Conservation (phyloP, 1,140 invertebrate genomes). For the Palaemon carinicauda region DNA sequence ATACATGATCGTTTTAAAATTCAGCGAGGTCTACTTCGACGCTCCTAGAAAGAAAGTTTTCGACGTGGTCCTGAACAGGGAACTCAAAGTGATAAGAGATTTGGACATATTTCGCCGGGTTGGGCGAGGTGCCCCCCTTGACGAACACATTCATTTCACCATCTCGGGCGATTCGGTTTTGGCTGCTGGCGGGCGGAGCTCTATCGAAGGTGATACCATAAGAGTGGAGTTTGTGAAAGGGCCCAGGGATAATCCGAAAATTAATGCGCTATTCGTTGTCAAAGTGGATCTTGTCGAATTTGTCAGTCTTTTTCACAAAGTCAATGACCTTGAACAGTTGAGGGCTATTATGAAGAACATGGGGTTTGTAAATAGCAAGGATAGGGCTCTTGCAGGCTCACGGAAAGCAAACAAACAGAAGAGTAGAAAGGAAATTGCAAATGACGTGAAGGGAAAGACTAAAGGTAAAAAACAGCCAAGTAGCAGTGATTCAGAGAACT, state of each 20-base stretch:
- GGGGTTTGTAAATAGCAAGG: neutral
- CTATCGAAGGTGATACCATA: slow-evolving; percentile 84
- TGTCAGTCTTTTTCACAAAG: slow-evolving; percentile 66
- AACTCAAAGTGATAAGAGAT: slow-evolving; percentile 89
- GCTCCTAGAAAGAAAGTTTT: slow-evolving; percentile 92
- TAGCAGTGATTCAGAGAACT: slow-evolving; percentile 84
- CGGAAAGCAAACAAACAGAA: too few relatives aligned
- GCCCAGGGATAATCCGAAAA: slow-evolving; percentile 94
- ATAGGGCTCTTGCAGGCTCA: too few relatives aligned
- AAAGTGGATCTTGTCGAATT: slow-evolving; percentile 80
- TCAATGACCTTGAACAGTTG: slow-evolving; percentile 61
- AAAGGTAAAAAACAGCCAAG: slow-evolving; percentile 71
- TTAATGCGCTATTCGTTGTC: slow-evolving; percentile 93
- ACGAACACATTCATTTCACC: slow-evolving; percentile 88
- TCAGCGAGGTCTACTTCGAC: slow-evolving; percentile 93
- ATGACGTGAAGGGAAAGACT: slow-evolving; percentile 2
- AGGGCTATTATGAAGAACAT: neutral
- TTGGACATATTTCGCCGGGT: slow-evolving; percentile 94
- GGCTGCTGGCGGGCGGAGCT: slow-evolving; percentile 54
- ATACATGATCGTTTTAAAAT: slow-evolving; percentile 89
- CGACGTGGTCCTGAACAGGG: slow-evolving; percentile 92
- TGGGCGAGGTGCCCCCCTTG: slow-evolving; percentile 90
- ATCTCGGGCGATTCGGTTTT: slow-evolving; percentile 69
- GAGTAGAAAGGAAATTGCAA: too few relatives aligned
- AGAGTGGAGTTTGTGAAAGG: slow-evolving; percentile 93